Conservation (phyloP, 2,113 vertebrate genomes). For the Colaptes auratus region DNA sequence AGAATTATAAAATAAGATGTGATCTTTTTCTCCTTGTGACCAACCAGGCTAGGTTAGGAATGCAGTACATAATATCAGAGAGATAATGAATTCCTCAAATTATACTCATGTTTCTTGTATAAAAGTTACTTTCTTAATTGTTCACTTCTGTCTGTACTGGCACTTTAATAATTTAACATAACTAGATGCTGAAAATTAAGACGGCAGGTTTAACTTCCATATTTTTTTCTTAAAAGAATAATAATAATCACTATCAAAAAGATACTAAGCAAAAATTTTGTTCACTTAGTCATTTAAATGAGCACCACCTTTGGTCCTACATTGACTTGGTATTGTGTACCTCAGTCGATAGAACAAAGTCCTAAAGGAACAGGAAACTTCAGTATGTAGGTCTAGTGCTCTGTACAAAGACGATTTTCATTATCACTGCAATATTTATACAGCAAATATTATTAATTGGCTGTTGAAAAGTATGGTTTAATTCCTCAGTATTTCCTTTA, state of each 20-base stretch:
- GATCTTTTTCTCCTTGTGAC: not conserved
- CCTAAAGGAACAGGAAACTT: not conserved
- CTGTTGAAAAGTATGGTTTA: slow-evolving; percentile 42
- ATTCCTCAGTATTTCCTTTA: slow-evolving; percentile 65
- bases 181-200: not conserved
- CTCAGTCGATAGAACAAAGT: not conserved
- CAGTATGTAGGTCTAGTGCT: not conserved
- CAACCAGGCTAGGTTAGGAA: not conserved
- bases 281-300: not conserved
- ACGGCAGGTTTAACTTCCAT: not conserved
- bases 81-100: not conserved
- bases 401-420: slow-evolving; percentile 22
- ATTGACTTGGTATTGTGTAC: not conserved
- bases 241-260: not conserved
- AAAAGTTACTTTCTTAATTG: not conserved
- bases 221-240: not conserved
- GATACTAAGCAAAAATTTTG: not conserved
- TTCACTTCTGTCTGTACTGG: not conserved
- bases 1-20: not conserved
- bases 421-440: not conserved
- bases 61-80: not conserved
- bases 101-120: not conserved
- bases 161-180: not conserved
- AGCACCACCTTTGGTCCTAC: not conserved
- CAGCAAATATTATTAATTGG: not conserved